These are phyloP conservation scores for Littorina saxatilis DNA, from an alignment of 1,140 invertebrate genomes.

Conservation along the genomic window DNA sequence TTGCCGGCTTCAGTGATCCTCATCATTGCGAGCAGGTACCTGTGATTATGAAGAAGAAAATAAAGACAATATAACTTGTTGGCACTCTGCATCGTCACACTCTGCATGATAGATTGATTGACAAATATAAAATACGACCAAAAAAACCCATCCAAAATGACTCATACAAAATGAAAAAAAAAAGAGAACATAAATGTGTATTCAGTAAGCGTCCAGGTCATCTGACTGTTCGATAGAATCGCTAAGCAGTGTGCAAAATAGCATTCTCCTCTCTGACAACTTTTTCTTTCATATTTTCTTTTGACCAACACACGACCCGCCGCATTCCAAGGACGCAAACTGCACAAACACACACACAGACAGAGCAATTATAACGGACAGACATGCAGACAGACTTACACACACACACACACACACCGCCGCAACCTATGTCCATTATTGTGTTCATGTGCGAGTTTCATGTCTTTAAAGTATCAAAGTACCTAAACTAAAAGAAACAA, in stretches of 20 bases:
- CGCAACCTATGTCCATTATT: not conserved
- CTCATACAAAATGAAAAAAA: too few relatives aligned
- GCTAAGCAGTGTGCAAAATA: not conserved
- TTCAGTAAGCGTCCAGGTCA: not conserved
- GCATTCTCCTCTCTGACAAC: too few relatives aligned
- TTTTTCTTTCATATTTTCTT: not conserved
- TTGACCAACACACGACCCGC: not conserved
- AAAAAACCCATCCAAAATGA: not conserved
- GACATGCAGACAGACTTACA: too few relatives aligned
- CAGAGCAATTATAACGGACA: not conserved
- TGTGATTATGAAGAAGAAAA: not conserved
- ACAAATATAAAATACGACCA: not conserved
- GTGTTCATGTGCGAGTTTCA: not conserved
- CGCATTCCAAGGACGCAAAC: not conserved
- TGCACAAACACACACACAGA: not conserved
- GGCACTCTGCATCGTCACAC: too few relatives aligned
- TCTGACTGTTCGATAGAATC: not conserved
- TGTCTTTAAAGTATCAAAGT: not conserved
- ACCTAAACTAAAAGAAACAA: not conserved
- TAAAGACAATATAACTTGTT: not conserved
- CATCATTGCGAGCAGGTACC: conserved; percentile 10
- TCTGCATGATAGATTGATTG: too few relatives aligned
- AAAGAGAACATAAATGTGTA: not conserved
- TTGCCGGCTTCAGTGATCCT: conserved; percentile 27
- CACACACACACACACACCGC: too few relatives aligned